These are phyloP conservation scores for Aricia agestis DNA, from an alignment of 1,140 invertebrate species.

Conservation along the genomic window DNA sequence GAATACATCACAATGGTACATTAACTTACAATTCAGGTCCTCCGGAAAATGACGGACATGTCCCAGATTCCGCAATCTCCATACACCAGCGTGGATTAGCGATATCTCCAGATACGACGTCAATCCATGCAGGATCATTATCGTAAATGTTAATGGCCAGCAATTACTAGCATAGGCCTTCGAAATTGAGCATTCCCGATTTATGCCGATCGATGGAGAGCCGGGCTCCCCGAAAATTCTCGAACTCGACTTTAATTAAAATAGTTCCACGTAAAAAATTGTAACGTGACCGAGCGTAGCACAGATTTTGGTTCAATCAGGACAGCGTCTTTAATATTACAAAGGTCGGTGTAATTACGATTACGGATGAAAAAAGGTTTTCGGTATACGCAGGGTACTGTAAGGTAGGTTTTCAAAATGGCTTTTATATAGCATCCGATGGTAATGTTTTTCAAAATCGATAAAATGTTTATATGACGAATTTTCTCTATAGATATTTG, in stretches of 20 bases:
- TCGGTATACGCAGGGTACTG: not conserved
- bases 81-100: constrained; percentile 41
- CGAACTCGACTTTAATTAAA: constrained; percentile 65
- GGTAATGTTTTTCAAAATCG: not conserved
- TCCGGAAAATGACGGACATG: constrained; percentile 7
- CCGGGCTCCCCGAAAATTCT: constrained; percentile 59
- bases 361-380: constrained; percentile 22
- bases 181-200: constrained; percentile 65
- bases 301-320: constrained; percentile 37
- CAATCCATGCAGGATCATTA: constrained; percentile 64
- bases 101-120: constrained; percentile 56
- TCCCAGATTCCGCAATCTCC: constrained; percentile 27
- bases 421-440: not conserved
- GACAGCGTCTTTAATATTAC: constrained; percentile 28
- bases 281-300: constrained; percentile 19
- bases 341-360: constrained; percentile 26
- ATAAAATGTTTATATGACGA: too few relatives aligned
- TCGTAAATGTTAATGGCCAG: constrained; percentile 72
- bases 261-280: constrained; percentile 50
- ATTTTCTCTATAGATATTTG: too few relatives aligned
- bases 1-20: constrained; percentile 4
- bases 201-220: constrained; percentile 56
- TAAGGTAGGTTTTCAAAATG: too few relatives aligned
- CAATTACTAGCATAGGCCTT: constrained; percentile 63
- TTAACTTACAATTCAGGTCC: constrained; percentile 9